Base-by-base conservation (phyloP, 2,113 vertebrate genomes). In the Catharus bicknelli region DNA sequence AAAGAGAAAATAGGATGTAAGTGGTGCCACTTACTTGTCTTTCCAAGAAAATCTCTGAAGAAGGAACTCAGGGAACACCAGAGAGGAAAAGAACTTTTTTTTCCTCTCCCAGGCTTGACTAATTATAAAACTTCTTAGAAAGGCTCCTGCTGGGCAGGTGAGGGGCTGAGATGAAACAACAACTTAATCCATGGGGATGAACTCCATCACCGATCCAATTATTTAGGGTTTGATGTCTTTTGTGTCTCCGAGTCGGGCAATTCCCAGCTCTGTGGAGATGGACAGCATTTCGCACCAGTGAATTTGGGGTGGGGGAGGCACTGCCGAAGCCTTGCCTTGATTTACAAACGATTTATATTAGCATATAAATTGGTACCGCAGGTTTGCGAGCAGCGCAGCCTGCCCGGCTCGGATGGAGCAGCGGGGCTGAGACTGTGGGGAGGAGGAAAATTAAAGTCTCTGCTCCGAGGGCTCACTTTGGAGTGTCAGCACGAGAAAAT, bases 351-450 rank as follows among this genome's bases (percentile, higher is more conserved):
- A 48, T 83, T 63, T 2, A 4, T 2, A 97, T 97, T 97, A 96
- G 72, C 96, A 97, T 97, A 95, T 96, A 97, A 97, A 97, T 97
- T 96, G 96, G 74, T 81, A 16, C 67, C 36, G 36, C 25, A 69
- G 89, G 70, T 86, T 94, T 62, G 76, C 11, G 45, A 94, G 87
- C 88, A 42, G 76, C 3, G 19, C 77, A 83, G 90, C 59, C 61
- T 76, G 50, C 18, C 40, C 2, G 40, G 81, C 81, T n/a, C 32
- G 94, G 90, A 77, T 82, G 79, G 55, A 93, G 88, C 85, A 85
- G 74, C 63, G 40, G 27, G 59, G 86, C 74, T 92, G 80, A 74
- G 77, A 7, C 75, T 73, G 63, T 55, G 55, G 76, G 88, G 90
- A 90, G 92, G 88, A 89, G 84, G 80, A 53, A 90, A 95, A 95